A percentile compares a stretch with the other conserved stretches of the same genome.
phyloP scores from a whole-genome alignment of 2,113 vertebrate species.

The Coturnix japonica region DNA sequence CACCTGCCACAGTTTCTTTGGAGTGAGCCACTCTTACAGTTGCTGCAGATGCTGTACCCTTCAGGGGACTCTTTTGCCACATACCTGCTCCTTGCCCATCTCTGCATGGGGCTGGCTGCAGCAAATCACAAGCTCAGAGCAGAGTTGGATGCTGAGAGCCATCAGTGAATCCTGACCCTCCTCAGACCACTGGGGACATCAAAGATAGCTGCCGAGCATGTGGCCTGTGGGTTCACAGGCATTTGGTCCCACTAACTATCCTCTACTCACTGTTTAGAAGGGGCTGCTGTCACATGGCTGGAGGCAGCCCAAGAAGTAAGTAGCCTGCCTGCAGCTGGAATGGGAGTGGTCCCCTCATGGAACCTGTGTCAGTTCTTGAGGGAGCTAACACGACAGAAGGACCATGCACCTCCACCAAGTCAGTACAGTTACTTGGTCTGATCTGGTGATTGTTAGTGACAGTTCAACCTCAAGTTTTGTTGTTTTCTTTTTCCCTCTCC shows the following conservation, averaged over 20 bases:
- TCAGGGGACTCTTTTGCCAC: not conserved
- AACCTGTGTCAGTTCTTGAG: not conserved
- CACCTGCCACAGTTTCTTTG: not conserved
- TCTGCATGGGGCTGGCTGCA: fast-evolving
- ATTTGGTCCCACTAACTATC: fast-evolving
- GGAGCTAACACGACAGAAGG: not conserved
- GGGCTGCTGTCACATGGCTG: fast-evolving
- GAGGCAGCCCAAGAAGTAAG: not conserved
- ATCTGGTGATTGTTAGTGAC: constrained; percentile 27
- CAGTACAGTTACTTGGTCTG: not conserved
- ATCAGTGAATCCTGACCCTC: not conserved
- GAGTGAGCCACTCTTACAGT: fast-evolving
- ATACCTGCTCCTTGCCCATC: fast-evolving
- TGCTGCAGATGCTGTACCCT: not conserved
- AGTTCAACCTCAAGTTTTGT: not conserved
- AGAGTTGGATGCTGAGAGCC: fast-evolving
- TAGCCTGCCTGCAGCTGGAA: not conserved
- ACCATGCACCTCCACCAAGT: not conserved
- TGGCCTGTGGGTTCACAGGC: too few species aligned
- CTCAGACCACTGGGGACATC: not conserved
- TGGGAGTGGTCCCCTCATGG: too few species aligned
- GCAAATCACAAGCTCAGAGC: not conserved
- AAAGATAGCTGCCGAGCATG: not conserved
- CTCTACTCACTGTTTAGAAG: not conserved
- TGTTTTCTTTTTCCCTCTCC: not conserved